phyloP scores from a whole-genome alignment of 2,797 vertebrate species.

The Microtus agrestis region DNA sequence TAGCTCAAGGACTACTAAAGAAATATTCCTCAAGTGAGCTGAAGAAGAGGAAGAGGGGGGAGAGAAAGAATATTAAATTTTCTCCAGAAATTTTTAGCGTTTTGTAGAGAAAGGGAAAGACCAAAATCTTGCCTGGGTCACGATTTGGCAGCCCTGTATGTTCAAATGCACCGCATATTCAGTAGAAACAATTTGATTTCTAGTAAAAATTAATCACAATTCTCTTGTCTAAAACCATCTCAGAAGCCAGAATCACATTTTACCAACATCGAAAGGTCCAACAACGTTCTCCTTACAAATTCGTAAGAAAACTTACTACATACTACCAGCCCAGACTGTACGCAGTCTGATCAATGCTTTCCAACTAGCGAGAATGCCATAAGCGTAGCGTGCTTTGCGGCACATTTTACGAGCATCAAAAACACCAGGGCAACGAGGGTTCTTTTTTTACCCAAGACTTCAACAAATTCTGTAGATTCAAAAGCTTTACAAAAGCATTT shows the following conservation, averaged over 20 bases:
- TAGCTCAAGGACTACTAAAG: slow-evolving; percentile 47
- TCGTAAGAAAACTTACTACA: not conserved
- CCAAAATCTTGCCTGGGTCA: slow-evolving; percentile 20
- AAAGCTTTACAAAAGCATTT: slow-evolving; percentile 7
- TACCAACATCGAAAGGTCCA: not conserved
- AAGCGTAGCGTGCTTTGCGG: slow-evolving; percentile 62
- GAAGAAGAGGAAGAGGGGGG: not conserved
- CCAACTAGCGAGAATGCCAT: slow-evolving; percentile 33
- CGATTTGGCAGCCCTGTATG: slow-evolving; percentile 28
- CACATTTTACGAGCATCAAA: slow-evolving; percentile 55
- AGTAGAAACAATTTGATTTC: not conserved
- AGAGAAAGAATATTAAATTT: not conserved
- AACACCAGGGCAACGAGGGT: not conserved
- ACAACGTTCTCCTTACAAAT: not conserved
- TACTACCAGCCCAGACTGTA: not conserved
- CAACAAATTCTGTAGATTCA: slow-evolving; percentile 44
- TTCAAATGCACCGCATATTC: not conserved
- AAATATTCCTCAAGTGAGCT: slow-evolving; percentile 54
- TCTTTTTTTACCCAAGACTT: slow-evolving; percentile 43
- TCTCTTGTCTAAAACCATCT: slow-evolving; percentile 42
- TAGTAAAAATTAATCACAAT: slow-evolving; percentile 38
- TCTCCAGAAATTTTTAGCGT: slow-evolving; percentile 55
- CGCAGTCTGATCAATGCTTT: slow-evolving; percentile 67
- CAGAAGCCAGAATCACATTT: slow-evolving; percentile 33
- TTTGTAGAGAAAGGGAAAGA: slow-evolving; percentile 54